Evolutionary conservation across 2,797 vertebrate species (phyloP).

Genomic region (Crax fasciolata): DNA sequence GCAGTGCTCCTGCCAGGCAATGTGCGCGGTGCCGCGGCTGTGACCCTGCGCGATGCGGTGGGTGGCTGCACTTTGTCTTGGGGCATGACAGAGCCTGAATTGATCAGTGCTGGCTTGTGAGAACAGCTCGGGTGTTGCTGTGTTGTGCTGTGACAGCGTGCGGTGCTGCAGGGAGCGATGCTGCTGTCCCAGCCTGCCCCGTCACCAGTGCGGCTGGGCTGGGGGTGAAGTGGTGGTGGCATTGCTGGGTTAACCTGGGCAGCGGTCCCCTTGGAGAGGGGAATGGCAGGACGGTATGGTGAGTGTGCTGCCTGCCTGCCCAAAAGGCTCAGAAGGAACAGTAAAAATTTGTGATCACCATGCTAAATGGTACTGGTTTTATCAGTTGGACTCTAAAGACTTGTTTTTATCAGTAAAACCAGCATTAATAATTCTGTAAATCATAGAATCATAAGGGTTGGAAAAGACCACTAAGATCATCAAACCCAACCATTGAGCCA

Average conservation of each 20-base stretch:
- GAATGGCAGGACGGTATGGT: neutral
- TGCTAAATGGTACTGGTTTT: neutral
- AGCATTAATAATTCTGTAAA: neutral
- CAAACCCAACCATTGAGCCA: no score
- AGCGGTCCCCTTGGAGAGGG: neutral
- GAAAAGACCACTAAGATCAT: no score
- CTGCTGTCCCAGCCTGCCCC: neutral
- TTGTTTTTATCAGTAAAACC: neutral
- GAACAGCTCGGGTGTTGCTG: neutral
- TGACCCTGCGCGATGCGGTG: fast-evolving
- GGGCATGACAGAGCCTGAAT: neutral
- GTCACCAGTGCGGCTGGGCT: neutral
- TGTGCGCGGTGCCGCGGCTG: fast-evolving
- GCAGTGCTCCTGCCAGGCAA: neutral
- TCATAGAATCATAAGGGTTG: no score
- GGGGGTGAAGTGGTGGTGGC: neutral
- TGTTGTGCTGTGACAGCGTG: fast-evolving
- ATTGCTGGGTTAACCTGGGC: neutral
- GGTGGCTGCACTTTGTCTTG: neutral
- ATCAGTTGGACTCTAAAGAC: neutral
- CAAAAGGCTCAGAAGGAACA: neutral
- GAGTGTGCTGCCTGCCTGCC: neutral
- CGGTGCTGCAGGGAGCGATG: neutral
- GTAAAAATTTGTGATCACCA: fast-evolving
- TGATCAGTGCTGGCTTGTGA: neutral